Percentiles rank a stretch among this genome's conserved stretches.
Conservation (phyloP, 1,140 invertebrate species). For the Lepidurus packardi region DNA sequence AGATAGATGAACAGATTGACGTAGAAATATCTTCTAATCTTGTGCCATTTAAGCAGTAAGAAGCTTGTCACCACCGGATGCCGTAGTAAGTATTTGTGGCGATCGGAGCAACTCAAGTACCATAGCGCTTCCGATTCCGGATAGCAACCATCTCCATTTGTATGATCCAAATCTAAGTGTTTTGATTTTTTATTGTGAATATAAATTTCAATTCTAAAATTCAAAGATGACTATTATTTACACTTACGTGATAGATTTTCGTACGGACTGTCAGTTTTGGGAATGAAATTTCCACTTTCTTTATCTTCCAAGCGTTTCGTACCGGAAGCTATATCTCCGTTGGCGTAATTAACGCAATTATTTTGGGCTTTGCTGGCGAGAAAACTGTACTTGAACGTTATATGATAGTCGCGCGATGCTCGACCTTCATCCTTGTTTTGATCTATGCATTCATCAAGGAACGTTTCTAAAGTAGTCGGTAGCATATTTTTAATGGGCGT, state of each 20-base stretch:
- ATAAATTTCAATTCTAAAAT: neutral
- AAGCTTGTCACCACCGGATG: conserved; percentile 75
- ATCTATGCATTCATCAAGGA: conserved; percentile 62
- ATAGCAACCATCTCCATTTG: conserved; percentile 30
- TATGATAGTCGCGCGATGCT: conserved; percentile 57
- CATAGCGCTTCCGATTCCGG: conserved; percentile 57
- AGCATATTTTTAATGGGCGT: conserved; percentile 63
- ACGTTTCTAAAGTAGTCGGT: conserved; percentile 56
- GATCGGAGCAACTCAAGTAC: conserved; percentile 58
- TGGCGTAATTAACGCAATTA: conserved; percentile 54
- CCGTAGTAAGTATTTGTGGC: conserved; percentile 59
- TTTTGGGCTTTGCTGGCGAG: neutral
- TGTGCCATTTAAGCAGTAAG: conserved; percentile 71
- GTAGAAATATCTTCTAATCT: conserved; percentile 64
- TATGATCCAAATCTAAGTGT: neutral
- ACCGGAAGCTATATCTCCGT: conserved; percentile 34
- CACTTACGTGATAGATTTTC: neutral
- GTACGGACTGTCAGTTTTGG: neutral
- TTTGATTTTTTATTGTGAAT: neutral
- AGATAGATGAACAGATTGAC: conserved; percentile 65
- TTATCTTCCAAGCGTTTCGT: conserved; percentile 16
- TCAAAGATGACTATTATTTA: too few species aligned
- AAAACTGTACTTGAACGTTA: conserved; percentile 58
- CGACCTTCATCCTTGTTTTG: conserved; percentile 55
- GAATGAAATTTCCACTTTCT: conserved; percentile 14